Percentiles rank a stretch among this genome's conserved stretches.
phyloP scores from a whole-genome alignment of 2,888 invertebrate genomes.

The Phyllotreta striolata region DNA sequence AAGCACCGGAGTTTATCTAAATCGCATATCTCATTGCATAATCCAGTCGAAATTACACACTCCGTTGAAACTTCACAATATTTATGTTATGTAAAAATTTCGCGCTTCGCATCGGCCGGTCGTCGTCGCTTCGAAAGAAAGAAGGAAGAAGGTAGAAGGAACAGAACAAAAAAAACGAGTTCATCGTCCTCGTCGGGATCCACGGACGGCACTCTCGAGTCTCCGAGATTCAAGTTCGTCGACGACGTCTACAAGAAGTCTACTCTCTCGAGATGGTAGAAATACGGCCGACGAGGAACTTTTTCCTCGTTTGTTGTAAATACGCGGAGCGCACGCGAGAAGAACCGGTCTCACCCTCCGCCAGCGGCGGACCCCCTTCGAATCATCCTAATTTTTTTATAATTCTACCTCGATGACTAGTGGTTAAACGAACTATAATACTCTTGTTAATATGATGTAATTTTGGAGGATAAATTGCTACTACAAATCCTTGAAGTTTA shows the following conservation, averaged over 20 bases:
- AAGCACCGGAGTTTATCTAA: too few species aligned
- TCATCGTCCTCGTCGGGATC: constrained; percentile 33
- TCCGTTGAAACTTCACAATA: too few species aligned
- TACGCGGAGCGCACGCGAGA: constrained; percentile 2
- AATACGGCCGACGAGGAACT: not conserved
- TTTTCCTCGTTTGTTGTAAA: not conserved
- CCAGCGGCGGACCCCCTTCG: not conserved
- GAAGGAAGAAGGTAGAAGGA: constrained; percentile 3
- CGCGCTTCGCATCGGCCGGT: not conserved
- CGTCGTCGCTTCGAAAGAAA: not conserved
- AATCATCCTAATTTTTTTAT: too few species aligned
- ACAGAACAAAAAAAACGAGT: constrained; percentile 10
- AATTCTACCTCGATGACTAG: too few species aligned
- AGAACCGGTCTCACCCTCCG: constrained; percentile 6
- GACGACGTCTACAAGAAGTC: constrained; percentile 43
- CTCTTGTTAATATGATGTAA: too few species aligned
- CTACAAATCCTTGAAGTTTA: too few species aligned
- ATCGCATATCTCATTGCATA: too few species aligned
- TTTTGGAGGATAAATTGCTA: too few species aligned
- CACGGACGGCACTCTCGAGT: constrained; percentile 26
- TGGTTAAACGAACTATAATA: too few species aligned
- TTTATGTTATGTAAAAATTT: too few species aligned
- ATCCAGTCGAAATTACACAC: too few species aligned
- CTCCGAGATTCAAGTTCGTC: constrained; percentile 39
- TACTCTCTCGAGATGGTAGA: constrained; percentile 17